A percentile compares a stretch with the other conserved stretches of the same genome.
These are phyloP conservation scores for Drosophila fulvimacula DNA, from an alignment of 2,888 invertebrate genomes.

Conservation along the genomic window DNA sequence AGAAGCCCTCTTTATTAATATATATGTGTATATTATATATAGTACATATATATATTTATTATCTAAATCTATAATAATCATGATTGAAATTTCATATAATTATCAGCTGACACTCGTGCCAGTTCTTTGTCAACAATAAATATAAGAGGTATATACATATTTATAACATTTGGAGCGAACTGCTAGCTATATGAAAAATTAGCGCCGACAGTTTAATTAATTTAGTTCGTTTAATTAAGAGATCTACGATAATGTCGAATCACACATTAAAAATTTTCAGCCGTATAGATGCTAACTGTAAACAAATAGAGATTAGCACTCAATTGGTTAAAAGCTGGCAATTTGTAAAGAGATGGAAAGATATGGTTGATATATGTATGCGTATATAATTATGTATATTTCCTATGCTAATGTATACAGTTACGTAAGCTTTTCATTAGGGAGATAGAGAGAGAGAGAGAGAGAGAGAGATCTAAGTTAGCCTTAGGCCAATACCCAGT, in stretches of 20 bases:
- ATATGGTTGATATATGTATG: background rate
- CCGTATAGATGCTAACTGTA: conserved; percentile 9
- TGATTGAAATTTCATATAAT: conserved; percentile 31
- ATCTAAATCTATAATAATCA: conserved; percentile 36
- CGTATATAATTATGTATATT: no score
- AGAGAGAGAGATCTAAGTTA: background rate
- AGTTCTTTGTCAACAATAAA: conserved; percentile 17
- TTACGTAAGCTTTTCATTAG: background rate
- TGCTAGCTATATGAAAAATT: conserved; percentile 27
- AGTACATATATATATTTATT: conserved; percentile 1
- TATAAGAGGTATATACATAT: conserved; percentile 1
- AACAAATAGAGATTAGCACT: conserved; percentile 6
- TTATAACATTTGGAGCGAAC: background rate
- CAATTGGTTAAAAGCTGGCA: conserved; percentile 9
- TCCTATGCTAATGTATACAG: background rate
- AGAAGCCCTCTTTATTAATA: conserved; percentile 4
- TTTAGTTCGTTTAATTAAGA: conserved; percentile 15
- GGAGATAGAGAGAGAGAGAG: no score
- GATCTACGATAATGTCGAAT: conserved; percentile 8
- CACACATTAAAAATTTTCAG: conserved; percentile 1
- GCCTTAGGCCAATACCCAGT: no score
- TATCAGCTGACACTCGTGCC: conserved; percentile 26
- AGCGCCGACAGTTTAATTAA: conserved; percentile 15
- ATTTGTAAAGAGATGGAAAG: conserved; percentile 1
- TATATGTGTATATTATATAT: no score